These are phyloP conservation scores for Girardinus metallicus DNA, from an alignment of 2,797 vertebrate genomes.

Conservation along the genomic window DNA sequence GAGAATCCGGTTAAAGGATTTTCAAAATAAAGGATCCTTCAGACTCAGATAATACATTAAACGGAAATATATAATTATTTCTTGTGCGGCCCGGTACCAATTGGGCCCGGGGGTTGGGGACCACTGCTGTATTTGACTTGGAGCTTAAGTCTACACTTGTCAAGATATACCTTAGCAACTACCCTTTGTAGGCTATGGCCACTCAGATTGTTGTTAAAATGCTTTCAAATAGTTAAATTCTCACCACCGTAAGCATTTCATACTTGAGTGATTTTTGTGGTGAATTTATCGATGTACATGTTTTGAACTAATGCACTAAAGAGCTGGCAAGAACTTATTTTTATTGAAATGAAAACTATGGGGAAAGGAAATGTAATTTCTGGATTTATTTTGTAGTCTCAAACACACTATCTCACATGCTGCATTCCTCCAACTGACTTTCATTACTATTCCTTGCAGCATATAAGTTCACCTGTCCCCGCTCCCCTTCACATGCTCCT, in stretches of 20 bases:
- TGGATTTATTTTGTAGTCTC: neutral
- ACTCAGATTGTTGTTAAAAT: neutral
- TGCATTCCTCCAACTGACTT: neutral
- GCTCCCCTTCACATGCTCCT: conserved; percentile 2
- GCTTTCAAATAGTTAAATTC: neutral
- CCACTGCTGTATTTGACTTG: neutral
- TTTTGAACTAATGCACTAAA: neutral
- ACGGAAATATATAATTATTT: no score
- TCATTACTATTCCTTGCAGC: conserved; percentile 8
- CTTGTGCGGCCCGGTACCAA: no score
- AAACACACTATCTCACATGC: neutral
- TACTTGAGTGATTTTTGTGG: neutral
- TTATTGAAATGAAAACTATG: neutral
- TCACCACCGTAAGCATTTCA: neutral
- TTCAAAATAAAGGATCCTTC: no score
- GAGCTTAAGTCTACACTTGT: neutral
- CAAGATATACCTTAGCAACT: neutral
- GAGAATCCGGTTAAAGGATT: no score
- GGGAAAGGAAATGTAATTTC: no score
- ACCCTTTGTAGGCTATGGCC: neutral
- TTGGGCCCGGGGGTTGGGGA: no score
- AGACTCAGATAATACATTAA: no score
- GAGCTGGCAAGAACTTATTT: neutral
- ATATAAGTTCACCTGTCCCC: neutral
- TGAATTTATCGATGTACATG: neutral